These are phyloP conservation scores for Carlito syrichta DNA, from an alignment of 2,113 vertebrate genomes.

Conservation along the genomic window DNA sequence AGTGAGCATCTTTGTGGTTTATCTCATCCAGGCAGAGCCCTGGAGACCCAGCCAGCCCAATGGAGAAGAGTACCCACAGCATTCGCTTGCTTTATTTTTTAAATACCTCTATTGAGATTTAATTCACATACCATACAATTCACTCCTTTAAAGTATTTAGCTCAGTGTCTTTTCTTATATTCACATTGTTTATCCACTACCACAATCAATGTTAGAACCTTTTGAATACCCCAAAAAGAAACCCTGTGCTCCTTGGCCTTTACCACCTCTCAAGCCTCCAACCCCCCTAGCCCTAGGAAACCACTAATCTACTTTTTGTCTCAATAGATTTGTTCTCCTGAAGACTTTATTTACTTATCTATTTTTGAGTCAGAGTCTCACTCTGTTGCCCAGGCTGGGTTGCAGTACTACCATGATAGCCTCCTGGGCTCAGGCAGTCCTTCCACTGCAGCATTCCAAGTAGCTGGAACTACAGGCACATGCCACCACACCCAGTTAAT, in stretches of 20 bases:
- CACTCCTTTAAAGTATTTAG: not conserved
- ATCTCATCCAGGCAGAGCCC: not conserved
- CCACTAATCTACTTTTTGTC: not conserved
- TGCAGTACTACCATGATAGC: too few relatives aligned
- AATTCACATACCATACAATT: not conserved
- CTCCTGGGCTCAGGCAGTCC: not conserved
- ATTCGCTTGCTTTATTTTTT: not conserved
- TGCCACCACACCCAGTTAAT: not conserved
- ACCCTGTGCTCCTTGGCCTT: not conserved
- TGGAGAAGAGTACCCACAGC: accelerated
- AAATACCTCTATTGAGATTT: not conserved
- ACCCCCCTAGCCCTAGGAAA: not conserved
- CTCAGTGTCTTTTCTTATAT: not conserved
- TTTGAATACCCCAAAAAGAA: not conserved
- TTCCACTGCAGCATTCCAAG: accelerated
- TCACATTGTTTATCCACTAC: not conserved
- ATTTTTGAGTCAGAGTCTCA: not conserved
- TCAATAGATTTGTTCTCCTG: not conserved
- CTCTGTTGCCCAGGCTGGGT: not conserved
- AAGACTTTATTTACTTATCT: not conserved
- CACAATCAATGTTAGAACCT: not conserved
- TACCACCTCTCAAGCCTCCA: not conserved
- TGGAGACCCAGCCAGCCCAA: not conserved
- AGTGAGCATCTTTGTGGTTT: not conserved
- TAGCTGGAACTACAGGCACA: not conserved